phyloP scores from a whole-genome alignment of 2,888 invertebrate species.

The Drosophila falleni region DNA sequence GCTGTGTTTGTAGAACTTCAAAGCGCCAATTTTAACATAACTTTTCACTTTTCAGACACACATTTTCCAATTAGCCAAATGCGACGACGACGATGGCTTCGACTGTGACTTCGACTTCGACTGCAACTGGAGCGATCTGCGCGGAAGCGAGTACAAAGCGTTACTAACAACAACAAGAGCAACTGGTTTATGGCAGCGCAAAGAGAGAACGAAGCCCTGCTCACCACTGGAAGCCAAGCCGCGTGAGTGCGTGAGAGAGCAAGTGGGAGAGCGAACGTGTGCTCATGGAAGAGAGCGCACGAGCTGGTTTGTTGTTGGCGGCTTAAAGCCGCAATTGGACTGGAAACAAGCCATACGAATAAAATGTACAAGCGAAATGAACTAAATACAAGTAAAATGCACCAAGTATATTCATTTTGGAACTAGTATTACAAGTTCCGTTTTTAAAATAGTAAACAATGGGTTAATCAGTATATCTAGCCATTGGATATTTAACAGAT shows the following conservation, averaged over 20 bases:
- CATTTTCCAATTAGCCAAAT: constrained; percentile 55
- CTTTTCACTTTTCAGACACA: constrained; percentile 70
- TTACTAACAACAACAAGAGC: constrained; percentile 70
- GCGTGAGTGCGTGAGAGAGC: constrained; percentile 8
- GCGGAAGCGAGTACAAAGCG: constrained; percentile 65
- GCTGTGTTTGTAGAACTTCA: constrained; percentile 20
- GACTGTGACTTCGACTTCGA: constrained; percentile 9
- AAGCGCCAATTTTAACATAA: constrained; percentile 46
- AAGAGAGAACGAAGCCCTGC: constrained; percentile 28
- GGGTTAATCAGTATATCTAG: no score
- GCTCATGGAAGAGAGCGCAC: constrained; percentile 22
- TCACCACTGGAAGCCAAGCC: constrained; percentile 20
- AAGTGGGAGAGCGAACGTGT: constrained; percentile 26
- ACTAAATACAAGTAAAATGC: constrained; percentile 4
- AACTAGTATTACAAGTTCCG: not conserved
- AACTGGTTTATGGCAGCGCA: constrained; percentile 67
- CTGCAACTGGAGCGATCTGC: constrained; percentile 58
- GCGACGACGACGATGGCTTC: constrained; percentile 18
- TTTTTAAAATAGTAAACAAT: not conserved
- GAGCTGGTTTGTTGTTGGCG: constrained; percentile 41
- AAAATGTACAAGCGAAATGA: not conserved
- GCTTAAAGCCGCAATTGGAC: constrained; percentile 48
- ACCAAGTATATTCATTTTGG: not conserved
- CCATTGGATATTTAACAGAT: no score
- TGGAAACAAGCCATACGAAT: constrained; percentile 24